These are phyloP conservation scores for Dendronephthya gigantea DNA, from an alignment of 64 coral and sea anemone species.

Conservation along the genomic window DNA sequence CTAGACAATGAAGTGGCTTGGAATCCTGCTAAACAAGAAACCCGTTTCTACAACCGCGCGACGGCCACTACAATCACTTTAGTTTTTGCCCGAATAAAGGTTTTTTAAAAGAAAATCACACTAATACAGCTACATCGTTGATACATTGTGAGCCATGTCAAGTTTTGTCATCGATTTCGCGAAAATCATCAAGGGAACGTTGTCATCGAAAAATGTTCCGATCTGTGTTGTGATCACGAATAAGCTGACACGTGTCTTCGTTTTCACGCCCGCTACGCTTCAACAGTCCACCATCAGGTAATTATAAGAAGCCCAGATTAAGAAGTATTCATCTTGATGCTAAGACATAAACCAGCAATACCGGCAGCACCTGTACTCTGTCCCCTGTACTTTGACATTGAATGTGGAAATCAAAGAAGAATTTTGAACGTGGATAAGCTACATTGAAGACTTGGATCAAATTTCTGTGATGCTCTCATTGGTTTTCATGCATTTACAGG, in stretches of 20 bases:
- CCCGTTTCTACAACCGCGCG: no score
- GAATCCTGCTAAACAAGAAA: no score
- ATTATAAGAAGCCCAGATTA: neutral
- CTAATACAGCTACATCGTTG: no score
- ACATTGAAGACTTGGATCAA: neutral
- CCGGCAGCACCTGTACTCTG: no score
- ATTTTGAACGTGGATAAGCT: neutral
- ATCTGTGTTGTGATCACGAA: neutral
- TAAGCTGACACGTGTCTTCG: neutral
- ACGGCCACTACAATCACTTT: no score
- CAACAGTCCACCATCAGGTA: neutral
- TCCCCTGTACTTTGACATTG: neutral
- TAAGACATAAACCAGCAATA: neutral
- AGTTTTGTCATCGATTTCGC: neutral
- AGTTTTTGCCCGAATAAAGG: no score
- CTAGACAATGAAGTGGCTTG: no score
- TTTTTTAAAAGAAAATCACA: no score
- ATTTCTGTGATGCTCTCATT: conserved; percentile 7
- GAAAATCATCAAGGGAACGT: neutral
- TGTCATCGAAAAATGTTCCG: neutral
- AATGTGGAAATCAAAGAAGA: neutral
- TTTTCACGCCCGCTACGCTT: neutral
- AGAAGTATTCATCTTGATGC: neutral
- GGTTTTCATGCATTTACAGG: conserved; percentile 16
- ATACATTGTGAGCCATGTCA: neutral